Evolutionary conservation across 1,140 invertebrate genomes (phyloP).

Genomic region (Brachionus calyciflorus): DNA sequence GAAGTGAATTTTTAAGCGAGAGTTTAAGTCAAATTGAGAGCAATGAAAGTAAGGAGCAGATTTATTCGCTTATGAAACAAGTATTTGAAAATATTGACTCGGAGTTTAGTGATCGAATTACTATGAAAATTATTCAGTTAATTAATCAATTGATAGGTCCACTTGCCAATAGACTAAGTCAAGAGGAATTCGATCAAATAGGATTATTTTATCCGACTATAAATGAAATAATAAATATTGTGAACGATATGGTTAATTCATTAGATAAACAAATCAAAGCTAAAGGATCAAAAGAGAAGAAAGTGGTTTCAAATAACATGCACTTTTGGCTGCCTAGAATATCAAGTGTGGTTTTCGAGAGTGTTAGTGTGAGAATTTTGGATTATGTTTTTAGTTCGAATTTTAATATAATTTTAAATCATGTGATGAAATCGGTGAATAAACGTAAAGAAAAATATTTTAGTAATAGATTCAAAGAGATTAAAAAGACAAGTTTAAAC

Average conservation of each 20-base stretch:
- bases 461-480: too few species aligned
- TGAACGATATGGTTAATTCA: background rate
- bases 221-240: background rate
- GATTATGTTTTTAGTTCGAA: background rate
- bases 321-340: too few species aligned
- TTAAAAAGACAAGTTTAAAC: too few species aligned
- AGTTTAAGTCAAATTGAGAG: background rate
- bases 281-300: too few species aligned
- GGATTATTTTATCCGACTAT: background rate
- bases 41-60: background rate
- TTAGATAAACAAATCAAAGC: too few species aligned
- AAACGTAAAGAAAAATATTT: too few species aligned
- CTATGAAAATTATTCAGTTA: background rate
- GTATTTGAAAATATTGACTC: background rate
- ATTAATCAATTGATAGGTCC: background rate
- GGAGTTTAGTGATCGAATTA: constrained; percentile 5
- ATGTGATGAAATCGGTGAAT: too few species aligned
- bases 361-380: too few species aligned
- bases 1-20: background rate
- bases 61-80: background rate
- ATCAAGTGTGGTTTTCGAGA: too few species aligned
- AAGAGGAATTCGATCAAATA: background rate
- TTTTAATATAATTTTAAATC: background rate
- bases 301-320: too few species aligned
- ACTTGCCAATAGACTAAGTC: background rate